A percentile compares a stretch with the other conserved stretches of the same genome.
Conservation (phyloP, 2,888 invertebrate species). For the Acronicta leporina region DNA sequence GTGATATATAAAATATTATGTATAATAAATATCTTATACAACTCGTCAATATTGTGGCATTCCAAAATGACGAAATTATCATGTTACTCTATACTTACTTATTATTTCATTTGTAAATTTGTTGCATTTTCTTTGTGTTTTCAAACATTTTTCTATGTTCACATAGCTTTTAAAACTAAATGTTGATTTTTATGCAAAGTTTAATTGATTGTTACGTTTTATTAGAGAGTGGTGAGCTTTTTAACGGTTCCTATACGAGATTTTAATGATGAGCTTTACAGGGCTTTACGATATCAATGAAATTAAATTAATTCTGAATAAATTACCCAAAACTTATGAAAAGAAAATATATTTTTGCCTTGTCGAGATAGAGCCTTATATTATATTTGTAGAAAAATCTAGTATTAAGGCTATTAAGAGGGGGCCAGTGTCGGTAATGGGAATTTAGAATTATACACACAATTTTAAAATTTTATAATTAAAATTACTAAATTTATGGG, state of each 20-base stretch:
- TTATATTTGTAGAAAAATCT: slow-evolving; percentile 72
- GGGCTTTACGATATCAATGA: slow-evolving; percentile 60
- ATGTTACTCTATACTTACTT: slow-evolving; percentile 48
- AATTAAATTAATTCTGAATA: slow-evolving; percentile 49
- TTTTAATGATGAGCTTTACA: slow-evolving; percentile 66
- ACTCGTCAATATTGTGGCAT: slow-evolving; percentile 72
- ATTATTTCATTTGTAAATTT: slow-evolving; percentile 59
- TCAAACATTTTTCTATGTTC: slow-evolving; percentile 51
- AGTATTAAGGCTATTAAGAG: slow-evolving; percentile 77
- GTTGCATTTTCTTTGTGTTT: slow-evolving; percentile 64
- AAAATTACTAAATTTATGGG: slow-evolving; percentile 57
- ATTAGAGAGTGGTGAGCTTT: slow-evolving; percentile 65
- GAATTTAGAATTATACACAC: slow-evolving; percentile 52
- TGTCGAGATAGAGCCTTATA: slow-evolving; percentile 78
- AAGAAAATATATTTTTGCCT: slow-evolving; percentile 71
- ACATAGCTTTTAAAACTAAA: slow-evolving; percentile 66
- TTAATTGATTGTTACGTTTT: slow-evolving; percentile 81
- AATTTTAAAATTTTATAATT: slow-evolving; percentile 54
- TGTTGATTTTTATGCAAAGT: slow-evolving; percentile 77
- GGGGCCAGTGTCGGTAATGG: slow-evolving; percentile 78
- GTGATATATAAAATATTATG: slow-evolving; percentile 68
- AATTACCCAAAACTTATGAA: slow-evolving; percentile 64
- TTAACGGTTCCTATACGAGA: slow-evolving; percentile 74
- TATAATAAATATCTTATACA: slow-evolving; percentile 65
- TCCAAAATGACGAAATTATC: slow-evolving; percentile 68